Conservation (phyloP, 2,888 invertebrate genomes). For the Sisyra nigra region DNA sequence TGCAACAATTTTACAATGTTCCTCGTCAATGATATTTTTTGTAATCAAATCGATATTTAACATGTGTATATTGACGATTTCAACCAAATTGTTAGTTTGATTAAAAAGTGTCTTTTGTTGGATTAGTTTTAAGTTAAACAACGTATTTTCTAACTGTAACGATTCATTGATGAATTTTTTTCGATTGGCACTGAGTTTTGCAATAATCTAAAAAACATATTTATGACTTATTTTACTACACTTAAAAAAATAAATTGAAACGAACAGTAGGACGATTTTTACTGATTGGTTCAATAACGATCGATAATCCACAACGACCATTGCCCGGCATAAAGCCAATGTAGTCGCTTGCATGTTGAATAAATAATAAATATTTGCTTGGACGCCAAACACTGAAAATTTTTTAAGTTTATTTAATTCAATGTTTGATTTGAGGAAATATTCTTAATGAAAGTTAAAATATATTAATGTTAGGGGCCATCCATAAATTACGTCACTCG, state of each 20-base stretch:
- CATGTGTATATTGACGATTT: too few species aligned
- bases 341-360: slow-evolving; percentile 8
- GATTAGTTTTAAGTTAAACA: too few species aligned
- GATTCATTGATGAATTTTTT: neutral
- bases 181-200: neutral
- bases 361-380: neutral
- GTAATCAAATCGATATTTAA: too few species aligned
- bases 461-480: too few species aligned
- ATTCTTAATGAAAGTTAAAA: too few species aligned
- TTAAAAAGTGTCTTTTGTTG: too few species aligned
- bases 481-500: too few species aligned
- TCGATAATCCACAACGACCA: slow-evolving; percentile 9
- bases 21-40: too few species aligned
- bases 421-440: too few species aligned
- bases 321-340: slow-evolving; percentile 10
- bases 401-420: neutral
- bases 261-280: neutral
- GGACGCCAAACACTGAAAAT: slow-evolving; percentile 1
- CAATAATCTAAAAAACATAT: neutral
- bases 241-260: neutral
- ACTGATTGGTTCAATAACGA: slow-evolving; percentile 1
- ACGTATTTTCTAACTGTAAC: too few species aligned
- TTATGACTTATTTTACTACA: neutral
- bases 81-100: too few species aligned
- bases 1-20: too few species aligned